Base-by-base conservation (phyloP, 2,797 vertebrate species). In the Hippoglossus hippoglossus region DNA sequence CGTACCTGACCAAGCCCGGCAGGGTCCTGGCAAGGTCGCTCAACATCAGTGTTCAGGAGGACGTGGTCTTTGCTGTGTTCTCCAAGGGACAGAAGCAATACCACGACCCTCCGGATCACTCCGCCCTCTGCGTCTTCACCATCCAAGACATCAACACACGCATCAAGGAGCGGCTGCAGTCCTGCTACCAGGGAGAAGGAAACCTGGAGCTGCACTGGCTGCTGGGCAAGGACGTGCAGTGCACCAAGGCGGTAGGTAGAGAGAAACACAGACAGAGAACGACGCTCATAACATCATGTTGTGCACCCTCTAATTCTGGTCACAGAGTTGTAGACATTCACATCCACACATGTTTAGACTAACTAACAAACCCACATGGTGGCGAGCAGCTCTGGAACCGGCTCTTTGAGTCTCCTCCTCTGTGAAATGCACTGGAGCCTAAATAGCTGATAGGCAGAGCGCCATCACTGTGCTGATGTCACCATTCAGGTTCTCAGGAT, bases 71-170 rank as follows among this genome's bases (percentile, higher is more conserved):
- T 22, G 95, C 97, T 22, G 95, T 99, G 73, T 99, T 99, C 93
- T 97, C 97, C 79, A 99, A 99, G 87, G 98, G 98, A 1, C 98
- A 99, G 94, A 99, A 99, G 87, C 98, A 99, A 90, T 97, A 97
- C 86, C 95, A 96, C 34, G 95, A 96, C 26, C 97, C 98, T 0
- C 96, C 97, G 0, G 97, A 99, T 0, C 96, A 98, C 88, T 98
- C 97, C 0, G 97, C 97, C 1, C 96, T 99, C 73, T 99, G 98
- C 1, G 91, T 96, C 71, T 99, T 99, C 91, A 96, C 97, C 80
- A 96, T 99, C 68, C 95, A 95, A 54, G 91, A 96, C 66, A 53
- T 99, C 91, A 99, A 99, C 47, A 76, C 92, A 1, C 96, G 95
- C 83, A 99, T 99, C 90, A 99, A 97, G 89, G 98, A 99, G 67